Evolutionary conservation across 2,888 invertebrate genomes (phyloP), one percentile per base, ranked within the genome.

Genomic region (Eilema griseolum): DNA sequence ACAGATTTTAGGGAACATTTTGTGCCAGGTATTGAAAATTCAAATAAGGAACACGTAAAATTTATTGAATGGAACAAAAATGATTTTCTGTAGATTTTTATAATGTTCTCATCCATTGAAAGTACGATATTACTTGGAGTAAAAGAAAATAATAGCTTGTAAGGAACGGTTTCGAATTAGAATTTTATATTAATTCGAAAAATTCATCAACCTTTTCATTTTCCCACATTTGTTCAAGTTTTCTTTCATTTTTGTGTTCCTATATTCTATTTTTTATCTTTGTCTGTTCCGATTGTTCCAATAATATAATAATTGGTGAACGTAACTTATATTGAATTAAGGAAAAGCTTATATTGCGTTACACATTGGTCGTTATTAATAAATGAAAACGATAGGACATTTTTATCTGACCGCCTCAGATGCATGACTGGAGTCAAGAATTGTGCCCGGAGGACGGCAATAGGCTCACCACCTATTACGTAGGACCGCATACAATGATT

Each of bases 1-100:
- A 57, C 4, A 69, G 24, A 31, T 60, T 64, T 64, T 10, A 20
- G 63, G 7, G 16, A 26, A 20, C 37, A 62, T 31, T 63, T 68
- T 56, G 7, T 68, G 31, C 33, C 31, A 63, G 61, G 56, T 56
- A 68, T 68, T 68, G 56, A 62, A 63, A 57, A 63, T 59, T 31
- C n/a, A 23, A 63, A 69, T 59, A 23, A 12, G 37, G 60, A 64
- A 69, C 10, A 59, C 2, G 26, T 31, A n/a, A 64, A 41, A 2
- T 23, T 8, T 28, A 60, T 59, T 8, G 68, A 63, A 56, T 1
- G 11, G 68, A 24, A 46, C 46, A 20, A 61, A n/a, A n/a, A 61
- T 46, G n/a, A 41, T 28, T 23, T 61, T 61, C 23, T 28, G 46
- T 11, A 62, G 26, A 31, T 28, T n/a, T 24, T 61, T 31, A n/a